A percentile compares a stretch with the other conserved stretches of the same genome.
These are phyloP conservation scores for Diogma glabrata DNA, from an alignment of 2,888 invertebrate genomes.

Conservation along the genomic window DNA sequence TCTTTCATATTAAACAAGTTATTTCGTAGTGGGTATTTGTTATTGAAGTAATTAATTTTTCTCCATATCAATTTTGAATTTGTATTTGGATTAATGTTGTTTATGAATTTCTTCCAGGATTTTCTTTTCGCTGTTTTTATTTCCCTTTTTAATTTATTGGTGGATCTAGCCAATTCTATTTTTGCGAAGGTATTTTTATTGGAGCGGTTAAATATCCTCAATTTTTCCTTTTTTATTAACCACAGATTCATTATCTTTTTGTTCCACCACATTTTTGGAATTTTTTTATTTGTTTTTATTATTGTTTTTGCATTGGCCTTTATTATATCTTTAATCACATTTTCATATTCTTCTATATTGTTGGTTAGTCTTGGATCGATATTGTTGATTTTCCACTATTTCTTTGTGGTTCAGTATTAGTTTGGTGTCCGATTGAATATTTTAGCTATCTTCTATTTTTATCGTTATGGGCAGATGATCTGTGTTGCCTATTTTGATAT, in stretches of 20 bases:
- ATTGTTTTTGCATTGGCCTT: neutral
- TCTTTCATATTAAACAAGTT: neutral
- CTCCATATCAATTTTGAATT: neutral
- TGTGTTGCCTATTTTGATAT: neutral
- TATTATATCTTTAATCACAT: too few relatives aligned
- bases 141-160: neutral
- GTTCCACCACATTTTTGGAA: neutral
- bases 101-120: neutral
- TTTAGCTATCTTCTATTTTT: neutral
- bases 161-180: neutral
- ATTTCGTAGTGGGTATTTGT: neutral
- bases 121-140: neutral
- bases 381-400: too few relatives aligned
- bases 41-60: neutral
- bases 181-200: neutral
- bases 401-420: too few relatives aligned
- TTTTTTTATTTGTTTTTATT: neutral
- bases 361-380: too few relatives aligned
- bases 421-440: too few relatives aligned
- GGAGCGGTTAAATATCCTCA: neutral
- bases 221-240: neutral
- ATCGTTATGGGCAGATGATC: neutral
- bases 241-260: neutral
- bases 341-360: too few relatives aligned
- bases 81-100: neutral